These are phyloP conservation scores for Oxyruncus cristatus DNA, from an alignment of 2,113 vertebrate species.

Conservation along the genomic window DNA sequence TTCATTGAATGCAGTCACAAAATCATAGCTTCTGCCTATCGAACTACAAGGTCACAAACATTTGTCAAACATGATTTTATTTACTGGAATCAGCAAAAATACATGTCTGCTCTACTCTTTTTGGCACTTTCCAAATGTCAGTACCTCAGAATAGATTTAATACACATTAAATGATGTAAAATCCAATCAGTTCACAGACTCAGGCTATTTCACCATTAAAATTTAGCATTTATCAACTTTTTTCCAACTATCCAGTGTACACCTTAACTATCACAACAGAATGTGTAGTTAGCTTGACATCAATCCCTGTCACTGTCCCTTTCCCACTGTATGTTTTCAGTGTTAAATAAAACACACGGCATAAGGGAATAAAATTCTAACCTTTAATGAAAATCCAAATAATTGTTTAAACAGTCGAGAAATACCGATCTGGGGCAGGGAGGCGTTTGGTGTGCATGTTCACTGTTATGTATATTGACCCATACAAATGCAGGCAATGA, in stretches of 20 bases:
- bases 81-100: constrained; percentile 1
- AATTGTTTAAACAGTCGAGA: constrained; percentile 18
- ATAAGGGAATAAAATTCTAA: background rate
- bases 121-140: constrained; percentile 26
- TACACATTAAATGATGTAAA: background rate
- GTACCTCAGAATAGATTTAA: background rate
- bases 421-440: background rate
- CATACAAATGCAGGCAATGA: background rate
- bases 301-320: background rate
- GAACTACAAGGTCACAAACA: background rate
- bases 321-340: background rate
- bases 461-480: background rate
- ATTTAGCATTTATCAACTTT: background rate
- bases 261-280: background rate
- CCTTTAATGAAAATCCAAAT: background rate
- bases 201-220: background rate
- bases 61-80: constrained; percentile 31
- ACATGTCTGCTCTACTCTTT: background rate
- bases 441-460: background rate
- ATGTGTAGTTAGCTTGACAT: background rate
- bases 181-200: background rate
- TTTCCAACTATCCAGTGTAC: background rate
- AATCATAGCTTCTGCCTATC: background rate
- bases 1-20: background rate
- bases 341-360: background rate